These are phyloP conservation scores for Chrysogorgia sp. DNA, from an alignment of 92 coral and sea anemone genomes.

Conservation along the genomic window DNA sequence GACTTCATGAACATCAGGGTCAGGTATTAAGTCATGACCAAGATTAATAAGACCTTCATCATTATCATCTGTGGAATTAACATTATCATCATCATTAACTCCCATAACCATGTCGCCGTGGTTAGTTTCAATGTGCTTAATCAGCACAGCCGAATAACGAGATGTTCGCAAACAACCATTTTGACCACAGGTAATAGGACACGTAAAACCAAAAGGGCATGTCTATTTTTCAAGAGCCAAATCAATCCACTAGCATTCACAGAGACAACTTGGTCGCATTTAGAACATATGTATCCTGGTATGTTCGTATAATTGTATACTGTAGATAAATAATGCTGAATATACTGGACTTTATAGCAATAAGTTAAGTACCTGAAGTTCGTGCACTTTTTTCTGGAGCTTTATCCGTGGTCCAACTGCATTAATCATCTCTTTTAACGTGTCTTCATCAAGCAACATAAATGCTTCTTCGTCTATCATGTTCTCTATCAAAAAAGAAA, in stretches of 20 bases:
- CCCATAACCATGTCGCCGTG: not conserved
- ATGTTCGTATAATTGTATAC: not conserved
- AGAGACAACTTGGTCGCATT: conserved; percentile 16
- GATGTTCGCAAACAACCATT: conserved; percentile 28
- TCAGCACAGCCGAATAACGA: conserved; percentile 10
- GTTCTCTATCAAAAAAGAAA: too few species aligned
- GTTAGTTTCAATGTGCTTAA: conserved; percentile 10
- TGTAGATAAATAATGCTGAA: too few species aligned
- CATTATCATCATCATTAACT: not conserved
- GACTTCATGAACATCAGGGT: not conserved
- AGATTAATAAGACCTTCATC: conserved; percentile 3
- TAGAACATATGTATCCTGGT: conserved; percentile 28
- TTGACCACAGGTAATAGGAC: conserved; percentile 20
- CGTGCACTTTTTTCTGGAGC: too few species aligned
- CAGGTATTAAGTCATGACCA: too few species aligned
- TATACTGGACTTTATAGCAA: too few species aligned
- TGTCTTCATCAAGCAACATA: too few species aligned
- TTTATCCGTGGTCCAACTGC: too few species aligned
- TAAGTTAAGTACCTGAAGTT: too few species aligned
- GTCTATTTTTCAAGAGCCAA: conserved; percentile 26
- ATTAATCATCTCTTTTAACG: too few species aligned
- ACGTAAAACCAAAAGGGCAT: conserved; percentile 16
- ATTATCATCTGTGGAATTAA: not conserved
- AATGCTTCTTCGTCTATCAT: too few species aligned
- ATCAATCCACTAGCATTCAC: conserved; percentile 25